Percentiles rank a stretch among this genome's conserved stretches.
phyloP scores from a whole-genome alignment of 2,888 invertebrate species.

The Dasypolia templi region DNA sequence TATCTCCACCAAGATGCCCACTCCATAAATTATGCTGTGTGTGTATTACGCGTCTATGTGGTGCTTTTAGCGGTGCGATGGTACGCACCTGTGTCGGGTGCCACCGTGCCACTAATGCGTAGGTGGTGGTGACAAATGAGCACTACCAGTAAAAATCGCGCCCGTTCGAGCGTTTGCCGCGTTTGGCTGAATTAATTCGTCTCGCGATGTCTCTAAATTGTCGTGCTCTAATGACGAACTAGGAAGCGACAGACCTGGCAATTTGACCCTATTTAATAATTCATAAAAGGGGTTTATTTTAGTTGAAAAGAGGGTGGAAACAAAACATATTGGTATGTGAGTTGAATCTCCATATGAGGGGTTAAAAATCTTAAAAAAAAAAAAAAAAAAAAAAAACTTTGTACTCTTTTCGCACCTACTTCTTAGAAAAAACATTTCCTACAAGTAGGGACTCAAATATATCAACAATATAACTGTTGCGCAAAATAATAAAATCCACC shows the following conservation, averaged over 20 bases:
- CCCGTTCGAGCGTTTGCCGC: constrained; percentile 73
- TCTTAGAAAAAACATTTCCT: too few relatives aligned
- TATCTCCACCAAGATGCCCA: constrained; percentile 48
- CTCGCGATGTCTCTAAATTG: constrained; percentile 87
- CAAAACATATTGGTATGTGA: not conserved
- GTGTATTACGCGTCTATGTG: constrained; percentile 42
- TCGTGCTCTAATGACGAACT: constrained; percentile 72
- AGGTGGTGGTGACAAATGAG: constrained; percentile 89
- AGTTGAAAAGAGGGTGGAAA: not conserved
- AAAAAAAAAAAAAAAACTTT: too few relatives aligned
- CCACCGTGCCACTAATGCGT: constrained; percentile 51
- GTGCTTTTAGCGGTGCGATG: constrained; percentile 83
- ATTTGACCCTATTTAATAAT: not conserved
- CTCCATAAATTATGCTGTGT: constrained; percentile 61
- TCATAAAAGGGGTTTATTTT: not conserved
- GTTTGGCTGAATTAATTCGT: constrained; percentile 89
- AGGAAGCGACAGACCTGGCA: constrained; percentile 64
- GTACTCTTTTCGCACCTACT: too few relatives aligned
- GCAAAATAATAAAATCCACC: not conserved
- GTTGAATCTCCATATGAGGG: too few relatives aligned
- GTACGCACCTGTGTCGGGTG: constrained; percentile 81
- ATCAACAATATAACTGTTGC: not conserved
- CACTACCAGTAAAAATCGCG: constrained; percentile 87
- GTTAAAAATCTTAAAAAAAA: too few relatives aligned
- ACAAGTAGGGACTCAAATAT: constrained; percentile 1